Percentiles rank a stretch among this genome's conserved stretches.
These are phyloP conservation scores for Psilanteris sp. DNA, from an alignment of 1,140 invertebrate species.

Conservation along the genomic window DNA sequence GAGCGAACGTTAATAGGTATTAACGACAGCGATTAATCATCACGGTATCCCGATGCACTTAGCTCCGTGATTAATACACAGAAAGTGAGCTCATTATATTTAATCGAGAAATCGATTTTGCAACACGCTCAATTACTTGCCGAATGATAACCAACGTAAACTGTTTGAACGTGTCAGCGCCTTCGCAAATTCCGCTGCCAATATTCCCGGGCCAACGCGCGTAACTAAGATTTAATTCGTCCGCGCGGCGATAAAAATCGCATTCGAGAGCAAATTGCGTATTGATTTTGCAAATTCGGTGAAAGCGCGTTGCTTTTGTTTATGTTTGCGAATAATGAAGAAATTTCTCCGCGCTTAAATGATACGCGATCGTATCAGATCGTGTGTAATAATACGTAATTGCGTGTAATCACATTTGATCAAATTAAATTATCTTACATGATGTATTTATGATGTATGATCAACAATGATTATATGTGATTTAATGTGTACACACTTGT, in stretches of 20 bases:
- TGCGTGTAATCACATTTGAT: constrained; percentile 44
- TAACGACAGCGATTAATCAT: constrained; percentile 59
- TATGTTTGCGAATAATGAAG: constrained; percentile 24
- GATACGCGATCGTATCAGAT: constrained; percentile 19
- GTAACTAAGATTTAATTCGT: constrained; percentile 20
- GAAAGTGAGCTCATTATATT: constrained; percentile 50
- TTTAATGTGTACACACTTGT: constrained; percentile 35
- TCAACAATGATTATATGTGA: constrained; percentile 48
- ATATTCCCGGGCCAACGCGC: no score
- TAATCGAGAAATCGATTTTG: constrained; percentile 59
- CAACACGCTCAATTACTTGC: constrained; percentile 38
- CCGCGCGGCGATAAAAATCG: no score
- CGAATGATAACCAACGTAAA: constrained; percentile 29
- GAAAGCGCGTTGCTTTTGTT: constrained; percentile 4
- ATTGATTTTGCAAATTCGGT: constrained; percentile 18
- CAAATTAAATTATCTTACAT: constrained; percentile 50
- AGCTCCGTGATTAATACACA: constrained; percentile 47
- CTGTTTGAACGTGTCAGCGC: constrained; percentile 33
- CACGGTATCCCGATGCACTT: constrained; percentile 35
- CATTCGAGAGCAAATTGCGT: constrained; percentile 2
- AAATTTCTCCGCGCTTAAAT: constrained; percentile 37
- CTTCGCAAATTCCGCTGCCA: constrained; percentile 16
- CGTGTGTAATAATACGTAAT: constrained; percentile 51
- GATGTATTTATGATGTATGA: constrained; percentile 37
- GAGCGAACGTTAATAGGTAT: constrained; percentile 54